Evolutionary conservation across 2,113 vertebrate species (phyloP).

Genomic region (Anoura caudifer): DNA sequence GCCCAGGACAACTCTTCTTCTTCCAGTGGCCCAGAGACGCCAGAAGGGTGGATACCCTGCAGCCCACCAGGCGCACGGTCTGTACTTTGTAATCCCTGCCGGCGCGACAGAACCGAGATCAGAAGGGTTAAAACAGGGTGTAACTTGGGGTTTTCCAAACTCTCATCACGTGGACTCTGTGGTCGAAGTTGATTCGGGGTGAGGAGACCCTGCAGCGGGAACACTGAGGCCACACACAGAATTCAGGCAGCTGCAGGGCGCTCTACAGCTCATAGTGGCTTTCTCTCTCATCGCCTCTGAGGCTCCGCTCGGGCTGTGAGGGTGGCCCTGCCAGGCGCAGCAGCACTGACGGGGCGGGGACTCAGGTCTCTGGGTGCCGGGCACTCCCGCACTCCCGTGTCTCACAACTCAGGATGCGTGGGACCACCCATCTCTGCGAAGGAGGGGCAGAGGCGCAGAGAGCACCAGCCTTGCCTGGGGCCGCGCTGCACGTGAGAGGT

Average conservation of each 20-base stretch:
- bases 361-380: neutral
- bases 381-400: too few species aligned
- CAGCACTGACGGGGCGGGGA: neutral
- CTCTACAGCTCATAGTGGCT: too few species aligned
- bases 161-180: neutral
- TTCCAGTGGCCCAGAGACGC: too few species aligned
- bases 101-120: neutral
- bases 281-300: too few species aligned
- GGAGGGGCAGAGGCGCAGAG: neutral
- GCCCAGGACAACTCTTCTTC: too few species aligned
- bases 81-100: neutral
- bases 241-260: neutral
- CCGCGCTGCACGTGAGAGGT: neutral
- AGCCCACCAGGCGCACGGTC: too few species aligned
- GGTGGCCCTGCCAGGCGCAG: neutral
- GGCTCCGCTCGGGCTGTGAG: too few species aligned
- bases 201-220: neutral
- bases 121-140: neutral
- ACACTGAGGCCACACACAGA: rapidly evolving
- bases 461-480: neutral
- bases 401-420: rapidly evolving
- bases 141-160: neutral
- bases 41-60: too few species aligned
- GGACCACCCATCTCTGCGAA: neutral
- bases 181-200: neutral